Evolutionary conservation across 2,797 vertebrate species (phyloP).

Genomic region (Orientallactaga sibirica): DNA sequence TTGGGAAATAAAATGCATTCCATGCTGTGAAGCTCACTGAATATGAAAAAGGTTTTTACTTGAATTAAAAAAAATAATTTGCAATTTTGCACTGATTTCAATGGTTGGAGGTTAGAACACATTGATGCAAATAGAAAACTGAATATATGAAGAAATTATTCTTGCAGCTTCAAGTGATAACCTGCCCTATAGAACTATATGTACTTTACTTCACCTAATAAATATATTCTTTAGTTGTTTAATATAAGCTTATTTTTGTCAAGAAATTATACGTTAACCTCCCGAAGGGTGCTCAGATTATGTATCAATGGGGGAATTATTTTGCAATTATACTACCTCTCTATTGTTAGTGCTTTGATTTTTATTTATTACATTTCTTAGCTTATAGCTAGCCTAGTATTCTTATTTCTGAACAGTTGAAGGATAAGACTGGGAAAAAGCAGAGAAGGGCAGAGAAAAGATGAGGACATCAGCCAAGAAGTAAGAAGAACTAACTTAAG

Average conservation of each 20-base stretch:
- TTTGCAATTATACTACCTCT: conserved; percentile 45
- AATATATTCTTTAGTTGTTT: neutral
- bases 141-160: conserved; percentile 66
- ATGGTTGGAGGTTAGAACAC: conserved; percentile 51
- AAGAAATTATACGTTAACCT: conserved; percentile 60
- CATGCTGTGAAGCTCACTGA: conserved; percentile 17
- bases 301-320: conserved; percentile 47
- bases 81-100: conserved; percentile 61
- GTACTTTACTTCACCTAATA: conserved; percentile 45
- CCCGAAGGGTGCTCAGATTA: conserved; percentile 9
- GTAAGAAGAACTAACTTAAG: conserved; percentile 18
- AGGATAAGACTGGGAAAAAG: neutral
- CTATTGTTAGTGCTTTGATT: conserved; percentile 11
- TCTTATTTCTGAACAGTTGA: conserved; percentile 34
- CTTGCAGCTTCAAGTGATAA: conserved; percentile 51
- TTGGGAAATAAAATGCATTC: conserved; percentile 65
- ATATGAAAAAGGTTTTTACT: conserved; percentile 47
- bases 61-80: neutral
- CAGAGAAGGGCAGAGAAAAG: conserved; percentile 17
- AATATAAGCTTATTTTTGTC: neutral
- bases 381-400: conserved; percentile 41
- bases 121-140: conserved; percentile 70
- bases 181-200: neutral
- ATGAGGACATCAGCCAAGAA: conserved; percentile 14
- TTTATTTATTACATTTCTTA: conserved; percentile 63